Evolutionary conservation across 2,113 vertebrate genomes (phyloP).

Genomic region (Zapornia atra): DNA sequence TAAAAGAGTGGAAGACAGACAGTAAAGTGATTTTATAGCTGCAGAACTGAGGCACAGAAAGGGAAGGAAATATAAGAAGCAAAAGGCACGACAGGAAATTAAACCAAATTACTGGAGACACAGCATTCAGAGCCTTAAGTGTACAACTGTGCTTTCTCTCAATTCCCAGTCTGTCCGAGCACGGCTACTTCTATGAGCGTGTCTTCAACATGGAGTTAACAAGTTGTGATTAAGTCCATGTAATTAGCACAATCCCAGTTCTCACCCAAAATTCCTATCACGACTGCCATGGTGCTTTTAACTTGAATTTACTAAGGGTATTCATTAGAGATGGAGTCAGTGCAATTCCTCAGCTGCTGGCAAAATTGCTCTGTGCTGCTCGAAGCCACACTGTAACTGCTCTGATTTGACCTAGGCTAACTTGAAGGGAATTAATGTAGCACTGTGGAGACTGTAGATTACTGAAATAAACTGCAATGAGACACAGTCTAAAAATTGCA

Average conservation of each 20-base stretch:
- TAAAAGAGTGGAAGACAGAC: background rate
- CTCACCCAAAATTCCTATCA: background rate
- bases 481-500: background rate
- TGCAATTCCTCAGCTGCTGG: background rate
- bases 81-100: slow-evolving; percentile 1
- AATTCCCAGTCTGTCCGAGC: background rate
- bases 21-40: background rate
- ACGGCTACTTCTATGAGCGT: background rate
- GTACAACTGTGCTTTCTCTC: background rate
- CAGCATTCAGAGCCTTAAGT: background rate
- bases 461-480: background rate
- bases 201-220: background rate
- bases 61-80: background rate
- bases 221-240: slow-evolving; percentile 1
- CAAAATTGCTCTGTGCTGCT: background rate
- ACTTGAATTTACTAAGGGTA: background rate
- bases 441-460: background rate
- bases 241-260: background rate
- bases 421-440: background rate
- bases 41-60: background rate
- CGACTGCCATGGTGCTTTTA: background rate
- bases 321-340: background rate
- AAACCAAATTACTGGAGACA: background rate
- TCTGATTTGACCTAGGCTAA: slow-evolving; percentile 2
- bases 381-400: background rate